These are phyloP conservation scores for Brachypodius melanocephalos DNA, from an alignment of 2,113 vertebrate species.

Conservation along the genomic window DNA sequence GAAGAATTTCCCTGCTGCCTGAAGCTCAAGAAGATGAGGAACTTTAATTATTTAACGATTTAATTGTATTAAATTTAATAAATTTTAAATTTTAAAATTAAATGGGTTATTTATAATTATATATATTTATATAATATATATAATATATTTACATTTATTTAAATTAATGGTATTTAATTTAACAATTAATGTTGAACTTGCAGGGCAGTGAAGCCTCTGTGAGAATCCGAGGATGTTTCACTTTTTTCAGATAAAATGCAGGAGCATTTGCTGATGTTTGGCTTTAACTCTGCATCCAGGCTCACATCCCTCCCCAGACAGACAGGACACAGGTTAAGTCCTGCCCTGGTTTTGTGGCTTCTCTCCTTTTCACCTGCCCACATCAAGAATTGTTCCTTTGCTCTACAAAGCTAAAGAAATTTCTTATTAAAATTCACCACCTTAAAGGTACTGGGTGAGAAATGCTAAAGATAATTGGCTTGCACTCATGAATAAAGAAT, in stretches of 20 bases:
- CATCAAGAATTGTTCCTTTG: neutral
- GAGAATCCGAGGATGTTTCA: neutral
- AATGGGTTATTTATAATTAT: no score
- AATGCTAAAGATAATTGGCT: neutral
- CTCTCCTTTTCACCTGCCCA: neutral
- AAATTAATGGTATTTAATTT: no score
- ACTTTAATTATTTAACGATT: no score
- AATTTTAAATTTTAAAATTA: no score
- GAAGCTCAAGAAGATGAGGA: neutral
- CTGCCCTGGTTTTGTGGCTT: neutral
- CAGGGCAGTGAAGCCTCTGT: neutral
- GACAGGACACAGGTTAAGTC: neutral
- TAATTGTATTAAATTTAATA: no score
- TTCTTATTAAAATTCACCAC: neutral
- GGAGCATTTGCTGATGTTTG: neutral
- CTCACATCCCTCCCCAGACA: neutral
- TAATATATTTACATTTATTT: no score
- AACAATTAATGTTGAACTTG: neutral
- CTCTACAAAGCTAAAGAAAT: neutral
- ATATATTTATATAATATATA: no score
- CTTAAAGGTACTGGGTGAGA: neutral
- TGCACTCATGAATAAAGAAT: neutral
- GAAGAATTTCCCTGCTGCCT: neutral
- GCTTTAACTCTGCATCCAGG: neutral
- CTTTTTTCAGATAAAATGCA: neutral